Evolutionary conservation across 2,797 vertebrate species (phyloP), one percentile per base, ranked within the genome.

Genomic region (Tachyglossus aculeatus): DNA sequence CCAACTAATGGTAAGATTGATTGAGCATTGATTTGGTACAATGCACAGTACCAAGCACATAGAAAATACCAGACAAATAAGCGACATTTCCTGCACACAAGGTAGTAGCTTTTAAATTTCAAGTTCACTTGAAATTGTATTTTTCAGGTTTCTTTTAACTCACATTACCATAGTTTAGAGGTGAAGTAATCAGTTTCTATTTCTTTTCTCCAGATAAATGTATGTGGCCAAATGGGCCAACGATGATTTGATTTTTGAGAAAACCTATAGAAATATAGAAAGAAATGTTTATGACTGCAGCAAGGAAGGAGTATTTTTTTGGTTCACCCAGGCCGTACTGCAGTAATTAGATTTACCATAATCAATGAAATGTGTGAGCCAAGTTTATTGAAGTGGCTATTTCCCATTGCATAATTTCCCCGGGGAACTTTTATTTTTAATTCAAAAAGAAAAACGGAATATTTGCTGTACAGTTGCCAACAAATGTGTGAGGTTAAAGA

Each of bases 321-420:
- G 11, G 77, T 72, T 86, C 82, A 85, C 77, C 54, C 74, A 81
- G 37, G 57, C 67, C 88, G 86, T 88, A 91, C 85, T 78, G 21
- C 55, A 91, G 87, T 89, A 90, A 91, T 91, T 90, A 90, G 81
- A 89, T 90, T 90, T 89, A 86, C 71, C 47, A 78, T 90, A 91
- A 92, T 92, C 88, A 88, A 88, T 90, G 91, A 93, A 92, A 91
- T 24, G 69, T 91, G 81, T 88, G 83, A 90, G 81, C 81, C 67
- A 27, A 87, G 63, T 91, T 93, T 89, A 90, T 84, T 89, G 87
- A 91, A 89, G 87, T 90, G 81, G 83, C 83, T 82, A 88, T 91
- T 91, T 93, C 88, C 90, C 80, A 89, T 88, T 92, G 88, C 86
- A 89, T 90, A 88, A 90, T 92, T 91, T 91, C 88, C 86, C 85